phyloP scores from a whole-genome alignment of 1,140 invertebrate species.

The Drosophila lacteicornis region DNA sequence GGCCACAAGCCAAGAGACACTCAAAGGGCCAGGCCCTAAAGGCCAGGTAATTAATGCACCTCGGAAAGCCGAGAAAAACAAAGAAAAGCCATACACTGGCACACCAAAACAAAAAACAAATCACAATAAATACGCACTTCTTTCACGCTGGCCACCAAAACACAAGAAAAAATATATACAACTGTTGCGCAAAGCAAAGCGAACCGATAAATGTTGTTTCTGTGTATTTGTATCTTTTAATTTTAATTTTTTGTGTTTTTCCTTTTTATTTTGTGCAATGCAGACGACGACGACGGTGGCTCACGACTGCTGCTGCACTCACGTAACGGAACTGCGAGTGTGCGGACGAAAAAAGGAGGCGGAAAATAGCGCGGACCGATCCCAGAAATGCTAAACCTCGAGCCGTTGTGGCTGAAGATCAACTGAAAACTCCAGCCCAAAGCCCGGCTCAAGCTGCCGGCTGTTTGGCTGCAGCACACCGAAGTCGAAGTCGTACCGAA shows the following conservation, averaged over 20 bases:
- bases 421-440: constrained; percentile 45
- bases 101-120: constrained; percentile 33
- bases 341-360: constrained; percentile 5
- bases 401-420: constrained; percentile 59
- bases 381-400: constrained; percentile 37
- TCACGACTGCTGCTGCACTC: constrained; percentile 37
- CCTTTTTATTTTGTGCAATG: constrained; percentile 28
- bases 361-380: constrained; percentile 22
- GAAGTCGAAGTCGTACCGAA: constrained; percentile 2
- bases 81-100: constrained; percentile 9
- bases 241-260: constrained; percentile 1
- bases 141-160: constrained; percentile 37
- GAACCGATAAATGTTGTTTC: constrained; percentile 33
- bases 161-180: constrained; percentile 13
- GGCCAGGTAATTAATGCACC: constrained; percentile 34
- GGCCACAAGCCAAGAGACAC: neutral
- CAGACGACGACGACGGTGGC: constrained; percentile 10
- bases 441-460: constrained; percentile 14
- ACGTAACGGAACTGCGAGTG: constrained; percentile 53
- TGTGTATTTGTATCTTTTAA: constrained; percentile 35
- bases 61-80: constrained; percentile 20
- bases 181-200: constrained; percentile 56
- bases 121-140: constrained; percentile 63
- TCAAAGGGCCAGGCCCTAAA: constrained; percentile 17
- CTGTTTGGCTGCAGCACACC: neutral